Conservation (phyloP, 2,888 invertebrate genomes). For the Tethea ocularis region DNA sequence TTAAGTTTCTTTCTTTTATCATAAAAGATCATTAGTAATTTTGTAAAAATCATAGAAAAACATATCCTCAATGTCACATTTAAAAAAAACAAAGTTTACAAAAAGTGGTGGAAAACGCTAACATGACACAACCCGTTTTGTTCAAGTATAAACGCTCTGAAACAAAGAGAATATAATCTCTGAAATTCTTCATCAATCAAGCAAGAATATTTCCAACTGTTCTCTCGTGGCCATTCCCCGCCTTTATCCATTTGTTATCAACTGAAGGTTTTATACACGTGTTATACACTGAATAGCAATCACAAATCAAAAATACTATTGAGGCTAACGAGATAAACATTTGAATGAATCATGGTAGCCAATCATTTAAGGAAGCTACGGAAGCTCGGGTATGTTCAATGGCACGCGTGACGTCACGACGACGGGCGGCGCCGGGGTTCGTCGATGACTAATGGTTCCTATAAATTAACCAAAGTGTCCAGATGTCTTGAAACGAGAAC, state of each 20-base stretch:
- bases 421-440: conserved; percentile 34
- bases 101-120: background rate
- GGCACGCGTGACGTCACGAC: conserved; percentile 47
- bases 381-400: conserved; percentile 38
- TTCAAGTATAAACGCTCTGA: background rate
- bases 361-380: conserved; percentile 37
- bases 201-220: conserved; percentile 27
- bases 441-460: conserved; percentile 49
- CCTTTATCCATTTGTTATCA: conserved; percentile 28
- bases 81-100: background rate
- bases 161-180: too few relatives aligned
- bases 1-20: too few relatives aligned
- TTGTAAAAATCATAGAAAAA: too few relatives aligned
- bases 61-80: background rate
- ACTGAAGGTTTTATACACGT: conserved; percentile 30
- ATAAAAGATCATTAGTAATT: too few relatives aligned
- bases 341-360: conserved; percentile 43
- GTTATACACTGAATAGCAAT: conserved; percentile 22
- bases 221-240: conserved; percentile 36
- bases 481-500: conserved; percentile 49
- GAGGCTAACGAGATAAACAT: conserved; percentile 51
- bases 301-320: conserved; percentile 52
- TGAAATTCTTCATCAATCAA: background rate
- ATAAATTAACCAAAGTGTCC: conserved; percentile 62
- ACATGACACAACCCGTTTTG: background rate